Base-by-base conservation (phyloP, 2,113 vertebrate genomes). In the Rostratula benghalensis region DNA sequence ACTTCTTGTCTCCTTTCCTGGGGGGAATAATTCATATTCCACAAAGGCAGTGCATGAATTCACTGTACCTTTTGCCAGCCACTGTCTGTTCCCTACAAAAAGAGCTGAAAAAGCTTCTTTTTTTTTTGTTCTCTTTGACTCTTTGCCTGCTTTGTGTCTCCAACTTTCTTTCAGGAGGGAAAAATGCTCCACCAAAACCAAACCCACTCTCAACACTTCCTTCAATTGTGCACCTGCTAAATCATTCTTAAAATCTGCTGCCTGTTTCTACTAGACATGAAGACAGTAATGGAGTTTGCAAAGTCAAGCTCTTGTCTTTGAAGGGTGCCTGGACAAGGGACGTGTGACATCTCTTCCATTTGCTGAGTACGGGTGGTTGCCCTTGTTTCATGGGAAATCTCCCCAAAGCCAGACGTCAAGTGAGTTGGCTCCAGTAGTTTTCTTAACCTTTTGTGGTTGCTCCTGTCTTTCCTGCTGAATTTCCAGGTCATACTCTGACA, bases 211-310 rank as follows among this genome's bases (percentile, higher is more conserved):
- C 60, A 33, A 6, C 1, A 1, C 17, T 79, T 82, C 43, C 24
- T 89, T 59, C 31, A 18, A 0, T 2, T 75, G 5, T 8, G 22
- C 1, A 5, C 8, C 70, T 82, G 11, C 17, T 65, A 31, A 65
- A 37, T 14, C 14, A 1, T 13, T 59, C 83, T 28, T 37, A 6
- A 48, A 21, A 6, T 37, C 46, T 57, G 6, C 35, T 30, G 5
- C 23, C 35, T 43, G 7, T 41, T 79, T n/a, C 25, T 60, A 0
- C 9, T 43, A 3, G 27, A 2, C 0, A 0, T 25, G 45, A 25
- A 61, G 16, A 8, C 59, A 50, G 0, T 1, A 15, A 37, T n/a
- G 19, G 28, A 17, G 22, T 21, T 91, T 24, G 5, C 45, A 9
- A 46, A 80, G 68, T 37, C 45, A 67, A 64, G 24, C 25, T 65